These are phyloP conservation scores for Dilophus febrilis DNA, from an alignment of 2,888 invertebrate species.

Conservation along the genomic window DNA sequence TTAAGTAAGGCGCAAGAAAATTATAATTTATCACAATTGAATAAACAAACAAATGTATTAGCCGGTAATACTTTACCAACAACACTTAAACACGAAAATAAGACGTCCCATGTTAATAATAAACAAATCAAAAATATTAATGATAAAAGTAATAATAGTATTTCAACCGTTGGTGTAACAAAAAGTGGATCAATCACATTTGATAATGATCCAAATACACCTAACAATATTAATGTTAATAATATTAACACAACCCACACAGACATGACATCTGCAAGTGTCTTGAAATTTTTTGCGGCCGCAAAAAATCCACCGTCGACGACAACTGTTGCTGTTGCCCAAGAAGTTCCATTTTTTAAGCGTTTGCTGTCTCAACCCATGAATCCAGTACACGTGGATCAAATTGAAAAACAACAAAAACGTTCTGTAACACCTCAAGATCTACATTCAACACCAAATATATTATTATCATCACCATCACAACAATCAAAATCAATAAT, in stretches of 20 bases:
- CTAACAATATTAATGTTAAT: background rate
- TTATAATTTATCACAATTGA: constrained; percentile 40
- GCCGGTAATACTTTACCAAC: constrained; percentile 7
- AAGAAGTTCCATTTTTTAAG: constrained; percentile 50
- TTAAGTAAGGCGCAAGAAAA: constrained; percentile 79
- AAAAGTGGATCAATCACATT: background rate
- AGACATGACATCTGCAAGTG: constrained; percentile 63
- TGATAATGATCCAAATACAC: background rate
- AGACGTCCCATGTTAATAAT: too few relatives aligned
- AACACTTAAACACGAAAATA: too few relatives aligned
- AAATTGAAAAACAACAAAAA: constrained; percentile 80
- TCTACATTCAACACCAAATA: constrained; percentile 24
- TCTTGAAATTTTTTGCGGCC: constrained; percentile 69
- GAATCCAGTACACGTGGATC: constrained; percentile 50
- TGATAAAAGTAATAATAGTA: too few relatives aligned
- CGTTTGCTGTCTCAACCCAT: constrained; percentile 53
- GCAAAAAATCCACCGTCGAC: constrained; percentile 28
- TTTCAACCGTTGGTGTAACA: background rate
- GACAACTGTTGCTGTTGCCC: constrained; percentile 26
- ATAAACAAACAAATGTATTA: constrained; percentile 4
- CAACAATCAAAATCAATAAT: constrained; percentile 23
- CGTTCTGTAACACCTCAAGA: constrained; percentile 53
- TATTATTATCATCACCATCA: constrained; percentile 22
- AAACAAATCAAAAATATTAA: background rate
- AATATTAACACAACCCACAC: constrained; percentile 14